These are phyloP conservation scores for Sphenopsis melanotis DNA, from an alignment of 2,797 vertebrate genomes.

Conservation along the genomic window DNA sequence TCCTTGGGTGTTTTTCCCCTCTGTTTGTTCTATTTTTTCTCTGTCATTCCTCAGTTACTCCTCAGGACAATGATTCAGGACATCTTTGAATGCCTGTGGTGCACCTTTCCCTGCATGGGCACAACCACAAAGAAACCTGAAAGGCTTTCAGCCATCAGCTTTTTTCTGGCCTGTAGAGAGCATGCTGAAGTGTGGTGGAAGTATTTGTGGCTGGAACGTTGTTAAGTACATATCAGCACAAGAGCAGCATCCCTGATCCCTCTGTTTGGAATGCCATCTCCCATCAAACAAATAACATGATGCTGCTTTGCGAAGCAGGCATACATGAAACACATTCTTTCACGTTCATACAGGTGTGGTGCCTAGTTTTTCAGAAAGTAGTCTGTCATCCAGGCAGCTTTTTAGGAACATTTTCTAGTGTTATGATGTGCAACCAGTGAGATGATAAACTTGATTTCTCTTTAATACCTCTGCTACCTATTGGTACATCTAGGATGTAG, in stretches of 20 bases:
- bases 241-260: rapidly evolving
- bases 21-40: not conserved
- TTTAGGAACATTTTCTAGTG: not conserved
- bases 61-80: not conserved
- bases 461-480: not conserved
- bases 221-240: not conserved
- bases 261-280: not conserved
- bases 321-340: not conserved
- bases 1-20: not conserved
- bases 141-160: not conserved
- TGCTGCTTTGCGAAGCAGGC: not conserved
- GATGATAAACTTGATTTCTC: not conserved
- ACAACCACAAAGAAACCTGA: not conserved
- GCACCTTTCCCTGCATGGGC: not conserved
- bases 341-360: not conserved
- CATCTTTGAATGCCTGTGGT: not conserved
- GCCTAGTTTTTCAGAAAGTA: not conserved
- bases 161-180: not conserved
- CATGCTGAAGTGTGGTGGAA: not conserved
- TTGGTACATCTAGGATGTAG: not conserved
- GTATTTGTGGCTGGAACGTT: not conserved
- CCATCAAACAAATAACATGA: not conserved
- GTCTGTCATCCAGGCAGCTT: not conserved
- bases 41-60: not conserved
- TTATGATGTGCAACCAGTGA: not conserved